Percentiles rank a stretch among this genome's conserved stretches.
Conservation (phyloP, 2,888 invertebrate genomes). For the Tridacna crocea region DNA sequence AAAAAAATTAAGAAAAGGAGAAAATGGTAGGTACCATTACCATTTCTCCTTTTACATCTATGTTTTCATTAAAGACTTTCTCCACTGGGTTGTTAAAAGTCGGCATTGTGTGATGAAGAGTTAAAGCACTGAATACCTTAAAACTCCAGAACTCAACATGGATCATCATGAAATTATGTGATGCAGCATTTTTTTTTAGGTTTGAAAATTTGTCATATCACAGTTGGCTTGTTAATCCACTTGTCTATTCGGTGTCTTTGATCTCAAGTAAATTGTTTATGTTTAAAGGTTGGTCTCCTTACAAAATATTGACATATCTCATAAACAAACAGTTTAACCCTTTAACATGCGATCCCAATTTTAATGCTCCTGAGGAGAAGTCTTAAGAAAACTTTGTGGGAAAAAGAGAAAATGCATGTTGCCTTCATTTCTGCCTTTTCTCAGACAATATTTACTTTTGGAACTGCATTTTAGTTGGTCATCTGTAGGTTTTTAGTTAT, state of each 20-base stretch:
- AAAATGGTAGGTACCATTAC: too few species aligned
- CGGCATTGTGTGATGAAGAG: too few species aligned
- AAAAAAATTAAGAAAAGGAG: too few species aligned
- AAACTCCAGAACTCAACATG: neutral
- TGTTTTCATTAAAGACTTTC: too few species aligned
- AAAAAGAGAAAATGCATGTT: neutral
- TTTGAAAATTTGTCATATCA: neutral
- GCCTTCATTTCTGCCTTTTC: neutral
- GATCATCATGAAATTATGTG: neutral
- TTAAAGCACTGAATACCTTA: too few species aligned
- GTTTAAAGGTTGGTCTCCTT: neutral
- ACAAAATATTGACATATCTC: slow-evolving; percentile 22
- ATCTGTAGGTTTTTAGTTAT: too few species aligned
- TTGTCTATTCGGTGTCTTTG: neutral
- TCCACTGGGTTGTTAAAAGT: too few species aligned
- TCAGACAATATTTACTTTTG: neutral
- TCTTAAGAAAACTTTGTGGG: neutral
- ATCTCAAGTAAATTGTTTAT: slow-evolving; percentile 14
- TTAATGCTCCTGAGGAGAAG: neutral
- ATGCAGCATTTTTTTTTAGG: neutral
- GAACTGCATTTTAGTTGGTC: too few species aligned
- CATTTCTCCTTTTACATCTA: too few species aligned
- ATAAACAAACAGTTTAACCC: neutral
- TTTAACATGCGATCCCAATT: neutral
- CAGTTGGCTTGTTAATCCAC: neutral